A percentile compares a stretch with the other conserved stretches of the same genome.
Evolutionary conservation across 1,140 invertebrate genomes (phyloP).

Genomic region (Trichogramma pretiosum): DNA sequence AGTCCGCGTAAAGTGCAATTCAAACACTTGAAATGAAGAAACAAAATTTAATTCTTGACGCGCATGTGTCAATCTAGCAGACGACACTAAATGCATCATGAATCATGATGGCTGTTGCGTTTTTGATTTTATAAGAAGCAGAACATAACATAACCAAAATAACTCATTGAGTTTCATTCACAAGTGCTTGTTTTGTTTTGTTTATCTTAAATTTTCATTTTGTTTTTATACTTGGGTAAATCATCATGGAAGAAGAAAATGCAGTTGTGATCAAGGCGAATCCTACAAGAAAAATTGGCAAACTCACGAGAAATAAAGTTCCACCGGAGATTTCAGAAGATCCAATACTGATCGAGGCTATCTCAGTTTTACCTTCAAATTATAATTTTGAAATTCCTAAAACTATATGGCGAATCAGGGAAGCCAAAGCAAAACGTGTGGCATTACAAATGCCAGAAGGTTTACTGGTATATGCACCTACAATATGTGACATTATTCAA

Average conservation of each 20-base stretch:
- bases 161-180: too few relatives aligned
- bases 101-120: too few relatives aligned
- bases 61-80: too few relatives aligned
- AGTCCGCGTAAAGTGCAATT: too few relatives aligned
- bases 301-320: slow-evolving; percentile 69
- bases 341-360: slow-evolving; percentile 63
- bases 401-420: slow-evolving; percentile 91
- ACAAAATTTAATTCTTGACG: too few relatives aligned
- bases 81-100: too few relatives aligned
- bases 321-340: slow-evolving; percentile 78
- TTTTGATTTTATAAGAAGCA: too few relatives aligned
- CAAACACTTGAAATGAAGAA: too few relatives aligned
- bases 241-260: slow-evolving; percentile 26
- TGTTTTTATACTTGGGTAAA: slow-evolving; percentile 12
- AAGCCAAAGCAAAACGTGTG: slow-evolving; percentile 74
- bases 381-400: slow-evolving; percentile 99
- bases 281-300: slow-evolving; percentile 66
- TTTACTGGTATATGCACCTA: slow-evolving; percentile 81
- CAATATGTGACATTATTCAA: slow-evolving; percentile 90
- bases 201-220: too few relatives aligned
- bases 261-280: slow-evolving; percentile 66
- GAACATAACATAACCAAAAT: too few relatives aligned
- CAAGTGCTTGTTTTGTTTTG: too few relatives aligned
- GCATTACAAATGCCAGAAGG: slow-evolving; percentile 97
- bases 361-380: slow-evolving; percentile 74